Base-by-base conservation (phyloP, 1,140 invertebrate genomes). In the Lasaia peninsularis region DNA sequence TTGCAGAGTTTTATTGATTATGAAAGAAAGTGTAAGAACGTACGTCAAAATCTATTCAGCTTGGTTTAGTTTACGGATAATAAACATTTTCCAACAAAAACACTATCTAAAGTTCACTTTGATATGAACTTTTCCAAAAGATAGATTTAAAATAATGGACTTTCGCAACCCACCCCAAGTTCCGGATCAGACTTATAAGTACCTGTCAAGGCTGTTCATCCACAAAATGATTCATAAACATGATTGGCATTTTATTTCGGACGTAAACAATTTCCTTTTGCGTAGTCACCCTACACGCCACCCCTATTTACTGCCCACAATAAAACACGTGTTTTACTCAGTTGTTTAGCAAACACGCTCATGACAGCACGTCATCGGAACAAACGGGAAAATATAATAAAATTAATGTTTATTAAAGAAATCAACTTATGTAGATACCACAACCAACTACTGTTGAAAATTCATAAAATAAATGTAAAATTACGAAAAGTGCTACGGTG, bases 311-410 rank as follows among this genome's bases (percentile, higher is more conserved):
- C 57, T 44, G 50, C 35, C 60, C 52, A 56, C 60, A 10, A 8
- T 32, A 10, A 50, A 49, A 59, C 66, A 71, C 64, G 60, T 63
- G 67, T 55, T 20, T 48, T n/a, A n/a, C 55, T 62, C 60, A 71
- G 69, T 72, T 51, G 58, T 28, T 56, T 50, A 52, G 57, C 62
- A 66, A 63, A 64, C 63, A 62, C 60, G 60, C 57, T 59, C 51
- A 66, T 37, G 24, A 52, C 21, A 48, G 21, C 55, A 65, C 64
- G 67, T 65, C 58, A 18, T n/a, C 40, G 11, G 20, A 48, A 21
- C 40, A n/a, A 48, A 1, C 40, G 40, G 20, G 11, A 2, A 11
- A 11, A 20, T 48, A 48, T 21, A 48, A 51, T 57, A 28, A 21
- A 12, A 20, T 56, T 35, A 64, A 12, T 52, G 37, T 11, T 5